These are phyloP conservation scores for Heliconius sara DNA, from an alignment of 2,888 invertebrate genomes.

Conservation along the genomic window DNA sequence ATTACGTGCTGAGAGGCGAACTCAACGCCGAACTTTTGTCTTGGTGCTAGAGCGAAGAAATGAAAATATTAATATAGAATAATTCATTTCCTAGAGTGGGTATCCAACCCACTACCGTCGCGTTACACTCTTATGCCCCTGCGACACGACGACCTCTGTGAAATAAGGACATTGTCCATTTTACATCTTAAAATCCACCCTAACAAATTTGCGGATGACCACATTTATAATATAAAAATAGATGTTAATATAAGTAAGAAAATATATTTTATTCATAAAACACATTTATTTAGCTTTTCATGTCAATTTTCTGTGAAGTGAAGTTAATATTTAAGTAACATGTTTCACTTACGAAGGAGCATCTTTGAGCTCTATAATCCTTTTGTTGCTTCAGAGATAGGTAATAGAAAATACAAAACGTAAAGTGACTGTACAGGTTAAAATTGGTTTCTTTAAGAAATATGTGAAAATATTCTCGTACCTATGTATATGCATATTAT, in stretches of 20 bases:
- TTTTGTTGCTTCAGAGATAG: background rate
- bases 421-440: background rate
- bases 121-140: no score
- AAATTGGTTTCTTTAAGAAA: constrained; percentile 5
- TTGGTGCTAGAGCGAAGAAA: no score
- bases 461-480: background rate
- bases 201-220: background rate
- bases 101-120: no score
- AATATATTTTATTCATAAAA: background rate
- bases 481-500: no score
- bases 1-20: no score
- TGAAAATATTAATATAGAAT: no score
- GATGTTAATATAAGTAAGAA: background rate
- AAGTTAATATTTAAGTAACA: background rate
- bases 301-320: background rate
- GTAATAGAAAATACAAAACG: background rate
- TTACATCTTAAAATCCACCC: no score
- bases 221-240: background rate
- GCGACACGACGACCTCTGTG: no score
- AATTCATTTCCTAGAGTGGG: no score
- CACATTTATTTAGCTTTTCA: background rate
- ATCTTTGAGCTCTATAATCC: background rate
- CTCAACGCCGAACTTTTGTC: no score
- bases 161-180: no score
- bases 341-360: background rate